These are phyloP conservation scores for Coptodon bakossiorum DNA, from an alignment of 2,113 vertebrate species.

Conservation along the genomic window DNA sequence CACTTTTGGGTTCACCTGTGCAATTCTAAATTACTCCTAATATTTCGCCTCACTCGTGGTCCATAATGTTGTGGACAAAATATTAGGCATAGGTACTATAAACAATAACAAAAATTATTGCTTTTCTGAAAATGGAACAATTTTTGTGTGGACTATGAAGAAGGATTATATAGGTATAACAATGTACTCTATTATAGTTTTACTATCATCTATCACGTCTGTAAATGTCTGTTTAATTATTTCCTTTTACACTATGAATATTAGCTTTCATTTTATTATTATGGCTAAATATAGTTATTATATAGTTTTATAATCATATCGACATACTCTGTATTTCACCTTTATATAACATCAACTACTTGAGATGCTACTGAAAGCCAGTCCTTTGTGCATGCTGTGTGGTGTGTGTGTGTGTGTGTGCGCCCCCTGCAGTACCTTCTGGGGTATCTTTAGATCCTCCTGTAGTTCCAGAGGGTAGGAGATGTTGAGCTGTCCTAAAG, in stretches of 20 bases:
- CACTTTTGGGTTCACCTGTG: not conserved
- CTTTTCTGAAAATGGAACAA: not conserved
- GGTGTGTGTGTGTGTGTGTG: not conserved
- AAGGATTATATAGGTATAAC: not conserved
- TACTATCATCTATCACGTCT: not conserved
- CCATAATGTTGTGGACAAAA: not conserved
- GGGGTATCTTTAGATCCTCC: slow-evolving; percentile 60
- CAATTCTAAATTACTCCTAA: not conserved
- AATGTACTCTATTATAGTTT: not conserved
- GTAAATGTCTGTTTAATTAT: not conserved
- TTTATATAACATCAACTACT: not conserved
- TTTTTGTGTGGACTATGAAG: not conserved
- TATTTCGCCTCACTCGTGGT: not conserved
- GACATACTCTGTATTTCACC: not conserved
- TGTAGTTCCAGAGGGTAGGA: slow-evolving; percentile 62
- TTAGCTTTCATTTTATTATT: not conserved
- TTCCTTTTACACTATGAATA: not conserved
- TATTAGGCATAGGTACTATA: not conserved
- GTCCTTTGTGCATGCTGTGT: not conserved
- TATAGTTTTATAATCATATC: not conserved
- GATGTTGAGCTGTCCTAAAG: slow-evolving; percentile 54
- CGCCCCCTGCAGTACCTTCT: slow-evolving; percentile 57
- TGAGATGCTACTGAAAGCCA: not conserved
- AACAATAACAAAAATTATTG: not conserved
- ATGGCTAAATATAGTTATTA: not conserved